A percentile compares a stretch with the other conserved stretches of the same genome.
phyloP scores from a whole-genome alignment of 2,888 invertebrate genomes.

The Margaritifera margaritifera region DNA sequence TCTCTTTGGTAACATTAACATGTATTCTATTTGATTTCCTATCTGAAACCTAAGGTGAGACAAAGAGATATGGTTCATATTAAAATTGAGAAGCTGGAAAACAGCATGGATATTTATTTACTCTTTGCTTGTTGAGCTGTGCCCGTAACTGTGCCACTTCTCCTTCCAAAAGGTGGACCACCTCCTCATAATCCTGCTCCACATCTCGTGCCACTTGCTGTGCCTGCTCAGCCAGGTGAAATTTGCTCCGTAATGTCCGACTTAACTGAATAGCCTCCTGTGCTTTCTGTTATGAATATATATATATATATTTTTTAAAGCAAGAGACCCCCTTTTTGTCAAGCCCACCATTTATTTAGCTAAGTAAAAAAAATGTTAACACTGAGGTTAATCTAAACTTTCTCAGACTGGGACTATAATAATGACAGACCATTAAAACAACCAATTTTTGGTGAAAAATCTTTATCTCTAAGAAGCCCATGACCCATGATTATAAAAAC shows the following conservation, averaged over 20 bases:
- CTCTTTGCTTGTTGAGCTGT: constrained; percentile 45
- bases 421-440: too few species aligned
- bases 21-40: too few species aligned
- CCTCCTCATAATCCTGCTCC: constrained; percentile 71
- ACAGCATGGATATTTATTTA: constrained; percentile 19
- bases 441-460: too few species aligned
- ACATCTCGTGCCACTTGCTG: constrained; percentile 66
- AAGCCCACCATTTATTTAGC: too few species aligned
- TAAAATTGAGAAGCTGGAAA: background rate
- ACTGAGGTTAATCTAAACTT: too few species aligned
- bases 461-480: too few species aligned
- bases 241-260: constrained; percentile 60
- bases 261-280: constrained; percentile 65
- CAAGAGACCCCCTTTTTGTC: too few species aligned
- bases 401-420: too few species aligned
- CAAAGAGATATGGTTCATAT: too few species aligned
- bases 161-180: constrained; percentile 65
- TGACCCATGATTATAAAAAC: too few species aligned
- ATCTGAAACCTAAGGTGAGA: too few species aligned
- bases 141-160: constrained; percentile 63
- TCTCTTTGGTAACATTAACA: background rate
- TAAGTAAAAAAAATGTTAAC: too few species aligned
- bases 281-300: constrained; percentile 51
- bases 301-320: background rate
- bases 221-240: constrained; percentile 68